These are phyloP conservation scores for Euwallacea similis DNA, from an alignment of 1,140 invertebrate species.

Conservation along the genomic window DNA sequence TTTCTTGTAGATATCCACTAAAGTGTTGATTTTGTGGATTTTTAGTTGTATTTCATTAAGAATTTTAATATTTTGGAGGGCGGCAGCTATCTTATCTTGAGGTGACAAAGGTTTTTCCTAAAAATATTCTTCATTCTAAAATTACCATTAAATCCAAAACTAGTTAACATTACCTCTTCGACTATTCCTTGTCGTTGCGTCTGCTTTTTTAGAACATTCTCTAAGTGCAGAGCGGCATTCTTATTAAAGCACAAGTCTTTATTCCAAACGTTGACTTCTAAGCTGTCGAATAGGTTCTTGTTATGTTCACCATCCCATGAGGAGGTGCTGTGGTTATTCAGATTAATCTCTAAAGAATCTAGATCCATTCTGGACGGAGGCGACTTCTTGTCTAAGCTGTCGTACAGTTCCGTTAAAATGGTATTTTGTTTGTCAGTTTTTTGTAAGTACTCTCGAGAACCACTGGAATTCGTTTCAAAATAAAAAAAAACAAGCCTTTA, in stretches of 20 bases:
- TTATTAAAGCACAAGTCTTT: conserved; percentile 36
- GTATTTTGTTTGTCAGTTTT: conserved; percentile 39
- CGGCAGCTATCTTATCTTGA: conserved; percentile 50
- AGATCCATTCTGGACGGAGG: conserved; percentile 45
- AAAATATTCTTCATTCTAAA: not conserved
- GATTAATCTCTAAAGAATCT: conserved; percentile 48
- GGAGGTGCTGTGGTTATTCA: conserved; percentile 37
- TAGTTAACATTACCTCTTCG: not conserved
- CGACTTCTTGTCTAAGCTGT: conserved; percentile 49
- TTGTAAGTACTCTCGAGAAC: conserved; percentile 14
- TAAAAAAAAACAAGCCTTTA: not conserved
- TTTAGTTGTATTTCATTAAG: conserved; percentile 65
- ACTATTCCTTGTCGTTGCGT: conserved; percentile 12
- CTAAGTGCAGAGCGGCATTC: conserved; percentile 39
- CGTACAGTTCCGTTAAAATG: conserved; percentile 49
- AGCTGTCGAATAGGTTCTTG: conserved; percentile 45
- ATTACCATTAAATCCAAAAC: not conserved
- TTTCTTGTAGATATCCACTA: conserved; percentile 67
- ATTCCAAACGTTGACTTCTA: conserved; percentile 44
- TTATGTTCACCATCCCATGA: conserved; percentile 32
- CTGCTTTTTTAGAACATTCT: conserved; percentile 41
- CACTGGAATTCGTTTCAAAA: not conserved
- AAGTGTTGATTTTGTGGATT: conserved; percentile 66
- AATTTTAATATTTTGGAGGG: conserved; percentile 58
- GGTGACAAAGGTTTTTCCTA: conserved; percentile 8